These are phyloP conservation scores for Xylocampa areola DNA, from an alignment of 2,888 invertebrate species.

Conservation along the genomic window DNA sequence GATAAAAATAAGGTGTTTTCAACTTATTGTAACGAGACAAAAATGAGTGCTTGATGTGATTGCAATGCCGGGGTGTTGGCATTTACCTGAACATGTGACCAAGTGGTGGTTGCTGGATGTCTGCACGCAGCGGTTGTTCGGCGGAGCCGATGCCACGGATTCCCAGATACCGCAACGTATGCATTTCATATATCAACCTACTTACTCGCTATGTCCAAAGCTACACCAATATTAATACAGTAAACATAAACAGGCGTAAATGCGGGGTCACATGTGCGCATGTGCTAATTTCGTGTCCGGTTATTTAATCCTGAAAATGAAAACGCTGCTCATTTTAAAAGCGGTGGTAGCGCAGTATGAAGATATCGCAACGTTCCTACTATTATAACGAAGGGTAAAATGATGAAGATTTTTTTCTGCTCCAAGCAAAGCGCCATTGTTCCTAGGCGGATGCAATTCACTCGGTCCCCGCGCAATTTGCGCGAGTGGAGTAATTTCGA, in stretches of 20 bases:
- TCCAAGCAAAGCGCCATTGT: slow-evolving; percentile 85
- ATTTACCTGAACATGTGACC: slow-evolving; percentile 89
- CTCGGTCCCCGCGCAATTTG: slow-evolving; percentile 86
- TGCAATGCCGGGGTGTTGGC: slow-evolving; percentile 86
- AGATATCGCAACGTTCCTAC: slow-evolving; percentile 62
- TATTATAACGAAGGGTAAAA: slow-evolving; percentile 79
- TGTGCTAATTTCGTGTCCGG: slow-evolving; percentile 51
- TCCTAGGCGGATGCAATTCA: slow-evolving; percentile 88
- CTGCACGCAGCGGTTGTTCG: slow-evolving; percentile 89
- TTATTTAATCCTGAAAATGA: slow-evolving; percentile 42
- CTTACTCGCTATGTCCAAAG: slow-evolving; percentile 15
- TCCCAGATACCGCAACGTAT: slow-evolving; percentile 86
- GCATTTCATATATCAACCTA: slow-evolving; percentile 55
- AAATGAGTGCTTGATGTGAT: slow-evolving; percentile 51
- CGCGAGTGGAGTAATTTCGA: slow-evolving; percentile 86
- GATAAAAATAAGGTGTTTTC: not conserved
- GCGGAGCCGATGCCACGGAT: slow-evolving; percentile 78
- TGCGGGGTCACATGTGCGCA: slow-evolving; percentile 28
- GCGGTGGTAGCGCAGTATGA: slow-evolving; percentile 38
- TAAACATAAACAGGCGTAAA: slow-evolving; percentile 28
- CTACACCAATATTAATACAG: slow-evolving; percentile 28
- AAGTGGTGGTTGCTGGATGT: slow-evolving; percentile 92
- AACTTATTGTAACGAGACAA: slow-evolving; percentile 35
- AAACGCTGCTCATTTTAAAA: slow-evolving; percentile 32
- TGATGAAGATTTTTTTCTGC: slow-evolving; percentile 80